phyloP scores from a whole-genome alignment of 2,113 vertebrate species.

The Cyanocitta stelleri region DNA sequence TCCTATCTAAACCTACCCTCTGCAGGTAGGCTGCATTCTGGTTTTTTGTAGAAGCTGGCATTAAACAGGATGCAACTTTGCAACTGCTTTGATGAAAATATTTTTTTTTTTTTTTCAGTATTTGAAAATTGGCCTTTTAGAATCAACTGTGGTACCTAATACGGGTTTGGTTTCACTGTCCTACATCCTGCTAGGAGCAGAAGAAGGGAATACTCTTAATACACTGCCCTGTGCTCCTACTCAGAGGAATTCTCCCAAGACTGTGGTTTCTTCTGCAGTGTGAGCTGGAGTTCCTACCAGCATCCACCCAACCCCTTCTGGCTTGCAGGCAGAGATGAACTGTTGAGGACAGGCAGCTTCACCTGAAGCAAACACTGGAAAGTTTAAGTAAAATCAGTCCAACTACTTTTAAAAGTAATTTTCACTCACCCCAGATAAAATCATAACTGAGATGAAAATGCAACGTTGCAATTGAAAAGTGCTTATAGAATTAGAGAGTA shows the following conservation, averaged over 20 bases:
- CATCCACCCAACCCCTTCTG: background rate
- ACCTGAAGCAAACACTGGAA: background rate
- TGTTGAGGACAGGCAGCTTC: background rate
- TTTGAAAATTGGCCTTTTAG: background rate
- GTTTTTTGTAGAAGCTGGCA: background rate
- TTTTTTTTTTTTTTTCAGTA: background rate
- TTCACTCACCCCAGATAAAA: background rate
- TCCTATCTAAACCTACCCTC: background rate
- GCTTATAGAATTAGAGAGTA: background rate
- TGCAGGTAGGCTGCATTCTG: background rate
- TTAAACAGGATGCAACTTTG: background rate
- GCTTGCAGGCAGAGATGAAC: fast-evolving
- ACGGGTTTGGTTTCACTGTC: background rate
- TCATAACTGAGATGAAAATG: background rate
- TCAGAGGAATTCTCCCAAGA: background rate
- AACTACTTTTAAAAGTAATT: background rate
- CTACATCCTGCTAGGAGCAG: background rate
- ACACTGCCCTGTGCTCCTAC: background rate
- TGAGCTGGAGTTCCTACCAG: background rate
- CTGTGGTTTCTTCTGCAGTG: fast-evolving
- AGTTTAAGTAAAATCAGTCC: background rate
- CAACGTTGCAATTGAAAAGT: background rate
- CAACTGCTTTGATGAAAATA: background rate
- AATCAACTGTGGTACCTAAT: background rate
- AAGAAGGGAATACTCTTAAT: background rate